These are phyloP conservation scores for Eristalinus sepulchralis DNA, from an alignment of 2,888 invertebrate genomes.

Conservation along the genomic window DNA sequence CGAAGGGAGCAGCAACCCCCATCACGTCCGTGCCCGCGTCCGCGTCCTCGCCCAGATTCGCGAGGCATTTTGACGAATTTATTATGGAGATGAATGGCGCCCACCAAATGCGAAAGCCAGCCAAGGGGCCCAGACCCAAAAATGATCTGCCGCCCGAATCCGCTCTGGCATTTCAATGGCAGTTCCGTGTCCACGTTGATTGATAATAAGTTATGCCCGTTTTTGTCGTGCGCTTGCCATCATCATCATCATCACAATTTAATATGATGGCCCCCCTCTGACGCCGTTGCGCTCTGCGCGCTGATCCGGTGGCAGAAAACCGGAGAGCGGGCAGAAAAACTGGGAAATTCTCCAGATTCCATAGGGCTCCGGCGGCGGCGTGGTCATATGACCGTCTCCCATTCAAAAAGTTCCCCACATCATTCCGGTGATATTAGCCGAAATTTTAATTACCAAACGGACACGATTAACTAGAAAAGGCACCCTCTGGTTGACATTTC, in stretches of 20 bases:
- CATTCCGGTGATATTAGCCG: conserved; percentile 77
- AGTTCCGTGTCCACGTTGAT: conserved; percentile 70
- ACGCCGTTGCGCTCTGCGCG: conserved; percentile 12
- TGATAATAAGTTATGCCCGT: conserved; percentile 79
- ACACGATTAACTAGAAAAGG: conserved; percentile 70
- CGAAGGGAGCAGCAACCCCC: conserved; percentile 5
- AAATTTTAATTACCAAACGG: conserved; percentile 79
- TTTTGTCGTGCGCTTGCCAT: conserved; percentile 46
- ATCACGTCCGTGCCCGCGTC: not conserved
- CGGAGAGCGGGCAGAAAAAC: conserved; percentile 5
- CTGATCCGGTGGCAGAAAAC: not conserved
- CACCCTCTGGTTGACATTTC: conserved; percentile 58
- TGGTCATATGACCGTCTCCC: conserved; percentile 56
- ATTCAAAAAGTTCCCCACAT: conserved; percentile 39
- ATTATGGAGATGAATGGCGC: conserved; percentile 80
- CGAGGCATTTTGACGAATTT: conserved; percentile 76
- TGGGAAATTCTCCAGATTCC: conserved; percentile 64
- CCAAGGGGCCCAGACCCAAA: conserved; percentile 28
- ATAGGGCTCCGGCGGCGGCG: conserved; percentile 59
- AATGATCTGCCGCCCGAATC: conserved; percentile 63
- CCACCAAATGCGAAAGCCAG: conserved; percentile 74
- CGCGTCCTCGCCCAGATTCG: conserved; percentile 1
- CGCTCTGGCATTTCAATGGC: conserved; percentile 63
- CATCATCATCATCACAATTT: conserved; percentile 61
- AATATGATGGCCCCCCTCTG: conserved; percentile 70